phyloP scores from a whole-genome alignment of 1,140 invertebrate species.

The Oreohelix idahoensis region DNA sequence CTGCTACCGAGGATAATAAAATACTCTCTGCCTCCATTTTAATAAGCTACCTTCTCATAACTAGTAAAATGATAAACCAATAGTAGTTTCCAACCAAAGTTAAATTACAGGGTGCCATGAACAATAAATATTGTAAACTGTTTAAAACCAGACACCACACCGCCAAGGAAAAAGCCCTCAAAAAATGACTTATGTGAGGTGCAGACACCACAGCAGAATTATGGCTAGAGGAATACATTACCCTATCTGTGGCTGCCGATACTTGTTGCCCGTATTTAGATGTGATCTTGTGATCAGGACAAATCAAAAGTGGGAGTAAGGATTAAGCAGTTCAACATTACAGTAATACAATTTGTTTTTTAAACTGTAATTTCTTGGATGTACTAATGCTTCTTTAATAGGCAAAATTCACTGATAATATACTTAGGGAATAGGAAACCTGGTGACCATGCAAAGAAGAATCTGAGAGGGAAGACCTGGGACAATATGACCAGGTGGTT shows the following conservation, averaged over 20 bases:
- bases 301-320: not conserved
- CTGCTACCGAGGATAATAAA: too few species aligned
- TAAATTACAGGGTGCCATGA: not conserved
- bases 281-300: conserved; percentile 30
- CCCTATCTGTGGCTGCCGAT: conserved; percentile 38
- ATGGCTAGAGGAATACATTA: conserved; percentile 15
- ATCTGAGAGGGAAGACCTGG: too few species aligned
- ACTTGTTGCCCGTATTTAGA: conserved; percentile 38
- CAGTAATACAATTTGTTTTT: too few species aligned
- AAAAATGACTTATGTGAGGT: not conserved
- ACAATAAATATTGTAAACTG: not conserved
- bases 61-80: not conserved
- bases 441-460: too few species aligned
- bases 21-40: too few species aligned
- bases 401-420: too few species aligned
- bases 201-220: too few species aligned
- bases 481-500: too few species aligned
- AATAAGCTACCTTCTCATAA: too few species aligned
- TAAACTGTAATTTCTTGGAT: too few species aligned
- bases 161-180: not conserved
- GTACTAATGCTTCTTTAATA: too few species aligned
- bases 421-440: too few species aligned
- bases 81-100: not conserved
- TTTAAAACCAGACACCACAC: not conserved
- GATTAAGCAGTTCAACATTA: not conserved